Evolutionary conservation across 2,888 invertebrate species (phyloP).

Genomic region (Acanthosoma haemorrhoidale): DNA sequence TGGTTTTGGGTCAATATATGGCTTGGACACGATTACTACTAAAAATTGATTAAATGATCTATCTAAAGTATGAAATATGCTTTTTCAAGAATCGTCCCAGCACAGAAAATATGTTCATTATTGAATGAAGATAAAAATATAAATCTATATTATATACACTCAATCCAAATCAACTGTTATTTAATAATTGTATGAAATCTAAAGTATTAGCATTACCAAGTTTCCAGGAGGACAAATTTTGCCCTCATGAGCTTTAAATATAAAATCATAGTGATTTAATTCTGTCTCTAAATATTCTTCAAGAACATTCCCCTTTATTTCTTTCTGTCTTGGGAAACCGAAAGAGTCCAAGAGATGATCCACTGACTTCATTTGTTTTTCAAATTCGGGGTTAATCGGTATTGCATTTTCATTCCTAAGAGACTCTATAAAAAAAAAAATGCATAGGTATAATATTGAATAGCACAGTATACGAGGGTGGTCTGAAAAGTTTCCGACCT

Average conservation of each 20-base stretch:
- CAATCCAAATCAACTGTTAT: too few species aligned
- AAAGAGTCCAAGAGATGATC: background rate
- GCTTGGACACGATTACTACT: too few species aligned
- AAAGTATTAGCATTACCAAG: slow-evolving; percentile 4
- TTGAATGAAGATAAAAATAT: too few species aligned
- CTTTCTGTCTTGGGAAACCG: background rate
- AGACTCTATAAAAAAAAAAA: background rate
- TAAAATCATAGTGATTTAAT: background rate
- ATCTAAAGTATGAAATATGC: too few species aligned
- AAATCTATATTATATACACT: too few species aligned
- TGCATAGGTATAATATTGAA: background rate
- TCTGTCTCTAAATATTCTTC: background rate
- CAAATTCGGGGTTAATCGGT: background rate
- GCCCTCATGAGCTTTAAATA: background rate
- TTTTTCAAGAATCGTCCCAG: too few species aligned
- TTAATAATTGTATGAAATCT: too few species aligned
- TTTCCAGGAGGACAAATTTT: slow-evolving; percentile 8
- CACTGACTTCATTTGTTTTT: background rate
- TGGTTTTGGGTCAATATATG: too few species aligned
- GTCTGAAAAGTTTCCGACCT: too few species aligned
- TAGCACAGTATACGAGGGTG: too few species aligned
- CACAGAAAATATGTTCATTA: too few species aligned
- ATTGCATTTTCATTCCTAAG: background rate
- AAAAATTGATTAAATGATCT: too few species aligned
- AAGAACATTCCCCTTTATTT: background rate